These are phyloP conservation scores for Oxyruncus cristatus DNA, from an alignment of 2,113 vertebrate species.

Conservation along the genomic window DNA sequence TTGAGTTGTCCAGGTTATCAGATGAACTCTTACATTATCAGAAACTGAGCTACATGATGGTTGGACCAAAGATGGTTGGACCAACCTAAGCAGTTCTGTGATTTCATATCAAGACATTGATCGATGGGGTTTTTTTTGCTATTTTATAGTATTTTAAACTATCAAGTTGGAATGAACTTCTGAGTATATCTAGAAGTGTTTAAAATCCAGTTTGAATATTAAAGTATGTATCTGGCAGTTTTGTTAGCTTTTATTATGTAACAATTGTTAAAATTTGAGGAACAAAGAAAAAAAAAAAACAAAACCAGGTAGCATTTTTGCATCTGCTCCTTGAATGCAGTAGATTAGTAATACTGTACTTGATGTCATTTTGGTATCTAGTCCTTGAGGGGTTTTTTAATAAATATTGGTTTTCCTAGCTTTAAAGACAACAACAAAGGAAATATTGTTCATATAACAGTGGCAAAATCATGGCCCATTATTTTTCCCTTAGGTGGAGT, in stretches of 20 bases:
- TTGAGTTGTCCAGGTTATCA: not conserved
- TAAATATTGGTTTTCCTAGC: not conserved
- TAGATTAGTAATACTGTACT: not conserved
- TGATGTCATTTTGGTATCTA: not conserved
- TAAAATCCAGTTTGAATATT: not conserved
- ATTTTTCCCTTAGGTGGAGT: constrained; percentile 78
- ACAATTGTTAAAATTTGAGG: not conserved
- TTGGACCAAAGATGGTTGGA: not conserved
- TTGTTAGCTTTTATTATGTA: not conserved
- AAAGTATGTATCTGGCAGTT: not conserved
- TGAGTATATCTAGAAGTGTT: not conserved
- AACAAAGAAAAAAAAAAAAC: not conserved
- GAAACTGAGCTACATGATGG: not conserved
- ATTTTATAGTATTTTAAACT: not conserved
- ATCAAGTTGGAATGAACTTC: not conserved
- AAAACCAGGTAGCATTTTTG: not conserved
- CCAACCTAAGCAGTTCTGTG: not conserved
- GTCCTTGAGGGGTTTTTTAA: not conserved
- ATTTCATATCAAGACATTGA: not conserved
- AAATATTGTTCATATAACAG: not conserved
- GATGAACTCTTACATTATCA: not conserved
- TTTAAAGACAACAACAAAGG: not conserved
- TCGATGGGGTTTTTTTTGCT: not conserved
- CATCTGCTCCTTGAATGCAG: not conserved
- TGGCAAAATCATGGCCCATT: not conserved